A percentile compares a stretch with the other conserved stretches of the same genome.
phyloP scores from a whole-genome alignment of 2,797 vertebrate genomes.

The Mus minutoides region DNA sequence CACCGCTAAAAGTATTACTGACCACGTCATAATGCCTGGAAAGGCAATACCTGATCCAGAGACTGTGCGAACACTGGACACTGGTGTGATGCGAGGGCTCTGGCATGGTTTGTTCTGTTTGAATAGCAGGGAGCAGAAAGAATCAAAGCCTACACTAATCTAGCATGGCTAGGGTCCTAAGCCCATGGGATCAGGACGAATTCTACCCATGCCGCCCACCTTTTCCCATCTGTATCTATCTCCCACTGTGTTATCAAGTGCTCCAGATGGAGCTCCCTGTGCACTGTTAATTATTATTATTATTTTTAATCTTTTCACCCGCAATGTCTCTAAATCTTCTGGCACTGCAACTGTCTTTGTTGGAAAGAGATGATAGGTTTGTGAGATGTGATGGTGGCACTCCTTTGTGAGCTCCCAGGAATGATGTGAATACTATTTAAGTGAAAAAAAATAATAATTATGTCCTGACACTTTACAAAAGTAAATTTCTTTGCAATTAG shows the following conservation, averaged over 20 bases:
- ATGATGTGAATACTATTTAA: conserved; percentile 73
- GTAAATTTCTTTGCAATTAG: conserved; percentile 81
- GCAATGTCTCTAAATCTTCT: conserved; percentile 72
- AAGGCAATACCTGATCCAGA: conserved; percentile 19
- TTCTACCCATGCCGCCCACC: conserved; percentile 77
- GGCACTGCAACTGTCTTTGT: conserved; percentile 73
- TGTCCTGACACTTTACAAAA: conserved; percentile 79
- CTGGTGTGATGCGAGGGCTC: not conserved
- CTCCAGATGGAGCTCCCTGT: conserved; percentile 78
- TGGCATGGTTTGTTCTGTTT: not conserved
- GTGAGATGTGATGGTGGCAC: conserved; percentile 1
- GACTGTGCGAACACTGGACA: not conserved
- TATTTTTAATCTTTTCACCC: conserved; percentile 79
- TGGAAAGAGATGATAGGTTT: conserved; percentile 76
- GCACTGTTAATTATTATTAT: conserved; percentile 78
- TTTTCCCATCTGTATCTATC: conserved; percentile 77
- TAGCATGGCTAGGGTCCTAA: conserved; percentile 62
- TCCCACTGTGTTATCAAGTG: conserved; percentile 70
- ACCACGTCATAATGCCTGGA: conserved; percentile 11
- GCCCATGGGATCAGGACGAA: conserved; percentile 55
- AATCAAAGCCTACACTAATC: conserved; percentile 26
- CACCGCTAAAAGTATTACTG: conserved; percentile 40
- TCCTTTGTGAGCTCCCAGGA: conserved; percentile 72
- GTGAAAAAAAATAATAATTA: conserved; percentile 79
- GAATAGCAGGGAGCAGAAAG: not conserved